A percentile compares a stretch with the other conserved stretches of the same genome.
Conservation (phyloP, 2,888 invertebrate species). For the Drosophila kuntzei region DNA sequence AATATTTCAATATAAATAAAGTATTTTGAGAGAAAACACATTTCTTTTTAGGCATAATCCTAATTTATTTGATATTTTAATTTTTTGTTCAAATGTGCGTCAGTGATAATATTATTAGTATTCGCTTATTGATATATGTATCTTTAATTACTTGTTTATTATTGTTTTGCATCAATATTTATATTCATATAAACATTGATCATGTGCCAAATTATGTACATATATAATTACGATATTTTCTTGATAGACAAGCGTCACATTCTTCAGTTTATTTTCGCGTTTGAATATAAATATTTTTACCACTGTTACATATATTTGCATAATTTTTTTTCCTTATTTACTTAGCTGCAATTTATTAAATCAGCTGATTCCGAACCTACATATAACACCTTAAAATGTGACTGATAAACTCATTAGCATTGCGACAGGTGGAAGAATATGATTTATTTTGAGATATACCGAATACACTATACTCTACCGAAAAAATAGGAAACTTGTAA, state of each 20-base stretch:
- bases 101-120: neutral
- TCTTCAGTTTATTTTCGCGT: slow-evolving; percentile 3
- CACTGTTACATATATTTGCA: neutral
- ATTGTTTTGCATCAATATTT: neutral
- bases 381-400: slow-evolving; percentile 11
- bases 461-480: neutral
- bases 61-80: neutral
- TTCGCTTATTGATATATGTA: neutral
- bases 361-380: slow-evolving; percentile 34
- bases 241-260: slow-evolving; percentile 5
- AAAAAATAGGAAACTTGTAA: no score
- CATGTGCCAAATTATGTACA: neutral
- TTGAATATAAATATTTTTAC: neutral
- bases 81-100: neutral
- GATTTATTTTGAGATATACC: neutral
- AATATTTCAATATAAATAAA: neutral
- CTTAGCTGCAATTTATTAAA: slow-evolving; percentile 4
- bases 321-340: slow-evolving; percentile 3
- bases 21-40: neutral
- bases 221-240: neutral
- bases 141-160: neutral
- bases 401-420: neutral
- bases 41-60: neutral
- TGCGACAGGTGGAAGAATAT: neutral
- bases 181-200: neutral